Evolutionary conservation across 2,113 vertebrate genomes (phyloP).

Genomic region (Urocolius indicus): DNA sequence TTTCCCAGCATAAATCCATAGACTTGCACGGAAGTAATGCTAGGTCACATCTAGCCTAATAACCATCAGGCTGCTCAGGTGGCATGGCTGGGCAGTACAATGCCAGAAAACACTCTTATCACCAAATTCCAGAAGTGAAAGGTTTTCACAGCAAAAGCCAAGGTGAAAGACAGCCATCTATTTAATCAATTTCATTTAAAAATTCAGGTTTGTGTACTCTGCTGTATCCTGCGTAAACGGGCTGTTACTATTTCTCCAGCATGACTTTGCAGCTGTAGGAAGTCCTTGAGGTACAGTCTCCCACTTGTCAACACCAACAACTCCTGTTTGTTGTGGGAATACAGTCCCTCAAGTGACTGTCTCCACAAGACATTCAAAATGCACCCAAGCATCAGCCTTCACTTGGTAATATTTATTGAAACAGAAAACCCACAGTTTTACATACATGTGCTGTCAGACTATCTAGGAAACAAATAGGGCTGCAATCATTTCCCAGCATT

Average conservation of each 20-base stretch:
- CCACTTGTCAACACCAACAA: neutral
- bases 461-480: neutral
- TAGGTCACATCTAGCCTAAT: neutral
- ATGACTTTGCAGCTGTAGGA: neutral
- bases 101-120: neutral
- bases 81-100: rapidly evolving
- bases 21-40: neutral
- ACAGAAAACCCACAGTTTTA: neutral
- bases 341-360: neutral
- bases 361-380: neutral
- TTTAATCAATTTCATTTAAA: neutral
- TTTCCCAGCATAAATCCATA: neutral
- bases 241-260: neutral
- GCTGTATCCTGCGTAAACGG: neutral
- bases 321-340: neutral
- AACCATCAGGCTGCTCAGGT: neutral
- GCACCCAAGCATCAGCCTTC: neutral
- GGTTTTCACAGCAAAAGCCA: neutral
- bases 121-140: neutral
- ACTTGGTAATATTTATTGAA: neutral
- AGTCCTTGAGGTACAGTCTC: neutral
- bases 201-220: neutral
- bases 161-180: neutral
- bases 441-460: neutral
- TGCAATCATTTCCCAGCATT: neutral